phyloP scores from a whole-genome alignment of 2,888 invertebrate genomes.

The Quadroppia sp. region DNA sequence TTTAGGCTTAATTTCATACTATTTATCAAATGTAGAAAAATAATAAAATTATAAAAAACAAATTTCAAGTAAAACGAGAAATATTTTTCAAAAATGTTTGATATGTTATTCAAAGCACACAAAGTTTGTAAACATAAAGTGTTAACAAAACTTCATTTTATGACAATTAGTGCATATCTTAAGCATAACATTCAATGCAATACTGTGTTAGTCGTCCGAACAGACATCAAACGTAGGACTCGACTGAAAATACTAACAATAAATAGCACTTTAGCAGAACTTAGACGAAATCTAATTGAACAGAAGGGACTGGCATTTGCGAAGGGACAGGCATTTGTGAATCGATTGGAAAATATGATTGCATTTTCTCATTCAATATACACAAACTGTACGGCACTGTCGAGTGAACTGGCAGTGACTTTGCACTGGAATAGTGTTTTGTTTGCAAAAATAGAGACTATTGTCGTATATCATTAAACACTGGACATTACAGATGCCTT shows the following conservation, averaged over 20 bases:
- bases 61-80: too few species aligned
- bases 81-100: too few species aligned
- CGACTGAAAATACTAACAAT: not conserved
- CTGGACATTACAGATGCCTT: not conserved
- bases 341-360: not conserved
- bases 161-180: too few species aligned
- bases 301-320: too few species aligned
- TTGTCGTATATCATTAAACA: constrained; percentile 25
- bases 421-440: not conserved
- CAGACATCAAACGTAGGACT: not conserved
- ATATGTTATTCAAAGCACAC: too few species aligned
- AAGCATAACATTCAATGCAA: too few species aligned
- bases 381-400: too few species aligned
- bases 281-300: not conserved
- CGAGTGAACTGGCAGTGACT: not conserved
- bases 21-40: not conserved
- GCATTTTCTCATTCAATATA: not conserved
- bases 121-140: too few species aligned
- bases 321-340: too few species aligned
- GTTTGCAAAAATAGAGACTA: not conserved
- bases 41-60: too few species aligned
- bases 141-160: too few species aligned
- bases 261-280: not conserved
- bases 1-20: not conserved
- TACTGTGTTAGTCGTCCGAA: not conserved